Evolutionary conservation across 2,888 invertebrate genomes (phyloP), one percentile per base, ranked within the genome.

Genomic region (Agrotis ipsilon): DNA sequence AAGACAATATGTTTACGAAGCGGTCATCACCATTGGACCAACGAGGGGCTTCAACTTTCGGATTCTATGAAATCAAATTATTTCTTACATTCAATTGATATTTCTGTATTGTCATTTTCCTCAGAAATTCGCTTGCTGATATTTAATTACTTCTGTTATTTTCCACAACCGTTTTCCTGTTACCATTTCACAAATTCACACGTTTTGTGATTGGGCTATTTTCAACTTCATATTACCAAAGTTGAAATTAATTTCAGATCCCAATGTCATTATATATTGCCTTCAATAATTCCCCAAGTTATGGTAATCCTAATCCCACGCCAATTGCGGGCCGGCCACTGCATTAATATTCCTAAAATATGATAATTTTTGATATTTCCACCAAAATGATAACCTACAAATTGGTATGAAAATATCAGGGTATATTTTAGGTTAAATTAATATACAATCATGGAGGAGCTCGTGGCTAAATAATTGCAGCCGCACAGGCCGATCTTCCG

Each of bases 261-360:
- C 72, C 43, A 76, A 66, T 72, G 54, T 63, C 60, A 66, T 62
- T 77, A 78, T 69, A 78, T 75, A 78, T 78, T 72, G 68, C 78
- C 60, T 74, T 67, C 68, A 74, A 81, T 80, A 80, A 78, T 61
- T 75, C 69, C 68, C 75, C 59, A 72, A 81, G 79, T 78, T 81
- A 82, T 78, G 75, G 66, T 72, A 78, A 82, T 82, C 71, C 79
- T 75, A 78, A 78, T 78, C 66, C 66, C 60, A 55, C 54, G 62
- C 75, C 78, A 65, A 78, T 78, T 65, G 69, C 75, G 61, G 69
- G 75, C 51, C 69, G 54, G 58, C 58, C 48, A 74, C 58, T 65
- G 69, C 69, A 80, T 80, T 75, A 78, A 69, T 69, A 69, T 80
- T 63, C 75, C 66, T 70, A 69, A 75, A 78, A 69, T 75, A 79